Evolutionary conservation across 2,113 vertebrate species (phyloP).

Genomic region (Riparia riparia): DNA sequence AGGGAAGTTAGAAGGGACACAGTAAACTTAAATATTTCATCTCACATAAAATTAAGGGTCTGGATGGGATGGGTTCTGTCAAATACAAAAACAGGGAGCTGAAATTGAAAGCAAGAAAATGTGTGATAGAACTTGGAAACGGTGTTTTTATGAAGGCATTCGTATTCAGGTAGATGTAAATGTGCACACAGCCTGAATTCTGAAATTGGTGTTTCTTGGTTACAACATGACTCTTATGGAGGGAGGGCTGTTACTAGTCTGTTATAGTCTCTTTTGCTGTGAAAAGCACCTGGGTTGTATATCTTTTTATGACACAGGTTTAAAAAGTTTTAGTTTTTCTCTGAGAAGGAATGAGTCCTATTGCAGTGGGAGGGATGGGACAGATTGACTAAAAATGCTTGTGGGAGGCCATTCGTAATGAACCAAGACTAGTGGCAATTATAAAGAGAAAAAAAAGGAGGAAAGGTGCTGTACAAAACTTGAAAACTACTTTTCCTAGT

Average conservation of each 20-base stretch:
- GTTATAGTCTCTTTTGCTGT: background rate
- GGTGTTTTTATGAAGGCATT: slow-evolving; percentile 10
- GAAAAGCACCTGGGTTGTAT: background rate
- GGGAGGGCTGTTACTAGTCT: background rate
- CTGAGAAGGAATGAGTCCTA: background rate
- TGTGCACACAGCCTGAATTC: background rate
- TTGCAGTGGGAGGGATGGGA: background rate
- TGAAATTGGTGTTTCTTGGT: background rate
- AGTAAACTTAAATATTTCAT: background rate
- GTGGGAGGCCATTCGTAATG: background rate
- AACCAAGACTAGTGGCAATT: background rate
- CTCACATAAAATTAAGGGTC: background rate
- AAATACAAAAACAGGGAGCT: background rate
- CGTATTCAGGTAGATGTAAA: background rate
- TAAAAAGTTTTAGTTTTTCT: background rate
- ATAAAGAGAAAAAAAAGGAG: background rate
- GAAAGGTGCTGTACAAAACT: background rate
- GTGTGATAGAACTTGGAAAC: background rate
- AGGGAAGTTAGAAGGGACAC: background rate
- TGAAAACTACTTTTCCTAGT: background rate
- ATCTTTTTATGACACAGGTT: background rate
- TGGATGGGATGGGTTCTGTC: background rate
- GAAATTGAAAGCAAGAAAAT: background rate
- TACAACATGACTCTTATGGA: background rate
- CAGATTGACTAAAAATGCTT: background rate